Conservation (phyloP, 1,140 invertebrate species). For the Venturia canescens region DNA sequence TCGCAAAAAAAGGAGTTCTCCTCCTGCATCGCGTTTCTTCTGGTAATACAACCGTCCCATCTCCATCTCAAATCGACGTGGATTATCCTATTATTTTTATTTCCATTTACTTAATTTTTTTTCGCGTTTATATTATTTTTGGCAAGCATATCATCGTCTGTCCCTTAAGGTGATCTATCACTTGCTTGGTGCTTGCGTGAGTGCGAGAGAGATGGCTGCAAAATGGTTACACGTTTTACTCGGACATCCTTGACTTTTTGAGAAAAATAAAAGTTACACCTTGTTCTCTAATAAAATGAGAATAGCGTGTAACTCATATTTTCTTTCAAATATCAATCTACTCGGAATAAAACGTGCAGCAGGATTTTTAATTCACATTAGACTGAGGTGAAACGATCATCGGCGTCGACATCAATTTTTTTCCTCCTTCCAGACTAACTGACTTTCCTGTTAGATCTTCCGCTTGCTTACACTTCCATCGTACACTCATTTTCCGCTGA, state of each 20-base stretch:
- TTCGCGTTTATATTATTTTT: slow-evolving; percentile 24
- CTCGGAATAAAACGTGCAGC: too few species aligned
- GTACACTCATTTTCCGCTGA: neutral
- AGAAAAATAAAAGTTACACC: too few species aligned
- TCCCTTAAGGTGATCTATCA: neutral
- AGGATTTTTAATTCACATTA: too few species aligned
- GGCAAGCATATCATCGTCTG: neutral
- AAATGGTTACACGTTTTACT: too few species aligned
- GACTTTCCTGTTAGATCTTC: slow-evolving; percentile 6
- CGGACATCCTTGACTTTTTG: too few species aligned
- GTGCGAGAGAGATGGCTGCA: too few species aligned
- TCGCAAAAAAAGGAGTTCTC: neutral
- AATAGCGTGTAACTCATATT: too few species aligned
- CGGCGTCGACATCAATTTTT: neutral
- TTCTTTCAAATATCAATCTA: too few species aligned
- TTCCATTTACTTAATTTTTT: slow-evolving; percentile 36
- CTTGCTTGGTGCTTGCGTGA: too few species aligned
- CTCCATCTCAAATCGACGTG: slow-evolving; percentile 54
- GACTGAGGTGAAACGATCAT: too few species aligned
- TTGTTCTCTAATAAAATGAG: too few species aligned
- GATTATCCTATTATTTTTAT: slow-evolving; percentile 63
- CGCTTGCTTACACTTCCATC: neutral
- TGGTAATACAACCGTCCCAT: slow-evolving; percentile 56
- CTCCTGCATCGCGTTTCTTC: slow-evolving; percentile 15
- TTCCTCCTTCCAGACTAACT: slow-evolving; percentile 4